phyloP scores from a whole-genome alignment of 1,140 invertebrate species.

The Cotesia chilonis region DNA sequence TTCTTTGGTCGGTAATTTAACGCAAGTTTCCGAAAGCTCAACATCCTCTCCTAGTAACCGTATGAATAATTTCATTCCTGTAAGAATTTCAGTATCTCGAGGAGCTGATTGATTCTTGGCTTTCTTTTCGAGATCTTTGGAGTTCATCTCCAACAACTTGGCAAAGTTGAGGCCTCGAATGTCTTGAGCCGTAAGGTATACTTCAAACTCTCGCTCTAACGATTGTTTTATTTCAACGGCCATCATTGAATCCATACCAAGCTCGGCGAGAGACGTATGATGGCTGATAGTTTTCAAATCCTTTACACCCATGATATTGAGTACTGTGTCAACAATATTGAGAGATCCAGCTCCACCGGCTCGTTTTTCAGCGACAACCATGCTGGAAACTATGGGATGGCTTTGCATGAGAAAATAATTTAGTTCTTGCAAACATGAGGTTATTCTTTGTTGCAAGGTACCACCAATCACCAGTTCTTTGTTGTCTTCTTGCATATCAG shows the following conservation, averaged over 20 bases:
- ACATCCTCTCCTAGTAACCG: conserved; percentile 48
- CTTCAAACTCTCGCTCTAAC: conserved; percentile 77
- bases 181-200: conserved; percentile 76
- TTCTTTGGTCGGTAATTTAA: conserved; percentile 52
- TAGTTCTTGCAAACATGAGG: conserved; percentile 68
- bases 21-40: conserved; percentile 43
- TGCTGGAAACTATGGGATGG: conserved; percentile 71
- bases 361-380: conserved; percentile 71
- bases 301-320: conserved; percentile 64
- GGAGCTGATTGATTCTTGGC: conserved; percentile 27
- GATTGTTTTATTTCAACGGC: conserved; percentile 83
- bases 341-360: conserved; percentile 46
- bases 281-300: conserved; percentile 69
- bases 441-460: conserved; percentile 74
- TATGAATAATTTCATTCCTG: conserved; percentile 57
- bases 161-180: conserved; percentile 70
- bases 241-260: conserved; percentile 87
- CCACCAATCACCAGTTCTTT: conserved; percentile 70
- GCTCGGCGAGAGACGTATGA: conserved; percentile 74
- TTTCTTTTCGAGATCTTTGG: conserved; percentile 44
- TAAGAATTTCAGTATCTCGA: conserved; percentile 28
- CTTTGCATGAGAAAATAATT: conserved; percentile 70
- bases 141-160: conserved; percentile 66
- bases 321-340: conserved; percentile 62
- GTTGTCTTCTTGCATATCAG: conserved; percentile 74